These are phyloP conservation scores for Spinus olivaceus DNA, from an alignment of 2,797 vertebrate genomes.

Conservation along the genomic window DNA sequence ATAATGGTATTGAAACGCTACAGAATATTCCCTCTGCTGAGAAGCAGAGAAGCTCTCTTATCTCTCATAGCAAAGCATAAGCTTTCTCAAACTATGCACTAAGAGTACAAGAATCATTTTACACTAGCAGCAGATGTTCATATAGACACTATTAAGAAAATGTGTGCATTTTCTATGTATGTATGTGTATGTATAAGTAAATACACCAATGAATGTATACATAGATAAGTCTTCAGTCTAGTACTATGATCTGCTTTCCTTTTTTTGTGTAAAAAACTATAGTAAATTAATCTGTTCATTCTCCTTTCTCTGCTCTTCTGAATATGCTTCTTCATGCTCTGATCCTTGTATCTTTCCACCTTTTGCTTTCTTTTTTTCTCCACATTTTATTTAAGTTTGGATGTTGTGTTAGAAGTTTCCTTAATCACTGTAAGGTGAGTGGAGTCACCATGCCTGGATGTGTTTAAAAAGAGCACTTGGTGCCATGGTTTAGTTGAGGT, in stretches of 20 bases:
- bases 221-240: not conserved
- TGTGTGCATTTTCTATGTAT: not conserved
- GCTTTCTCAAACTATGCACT: not conserved
- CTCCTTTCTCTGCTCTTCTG: not conserved
- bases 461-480: not conserved
- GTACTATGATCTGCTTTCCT: not conserved
- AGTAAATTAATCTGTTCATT: not conserved
- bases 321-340: not conserved
- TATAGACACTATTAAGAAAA: not conserved
- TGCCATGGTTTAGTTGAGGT: not conserved
- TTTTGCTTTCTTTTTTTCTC: not conserved
- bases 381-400: not conserved
- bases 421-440: not conserved
- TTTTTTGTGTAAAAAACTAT: not conserved
- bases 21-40: constrained; percentile 22
- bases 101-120: not conserved
- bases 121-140: not conserved
- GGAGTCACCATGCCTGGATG: not conserved
- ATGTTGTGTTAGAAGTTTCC: not conserved
- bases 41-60: not conserved
- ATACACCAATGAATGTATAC: not conserved
- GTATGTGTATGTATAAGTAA: not conserved
- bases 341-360: not conserved
- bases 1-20: not conserved
- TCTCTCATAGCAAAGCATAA: not conserved